phyloP scores from a whole-genome alignment of 2,797 vertebrate genomes.

The Chelon auratus region DNA sequence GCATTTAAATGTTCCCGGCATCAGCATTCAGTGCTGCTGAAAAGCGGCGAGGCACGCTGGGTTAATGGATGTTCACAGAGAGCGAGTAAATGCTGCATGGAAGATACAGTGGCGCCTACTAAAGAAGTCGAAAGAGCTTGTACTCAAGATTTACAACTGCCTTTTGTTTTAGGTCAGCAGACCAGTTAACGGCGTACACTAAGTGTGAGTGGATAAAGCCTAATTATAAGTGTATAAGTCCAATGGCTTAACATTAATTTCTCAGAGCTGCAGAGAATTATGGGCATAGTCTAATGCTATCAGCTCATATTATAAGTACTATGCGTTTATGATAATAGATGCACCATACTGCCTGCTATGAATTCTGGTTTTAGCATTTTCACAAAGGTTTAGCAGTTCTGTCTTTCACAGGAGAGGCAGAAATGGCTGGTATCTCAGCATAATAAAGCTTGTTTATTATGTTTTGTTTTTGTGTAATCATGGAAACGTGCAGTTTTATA shows the following conservation, averaged over 20 bases:
- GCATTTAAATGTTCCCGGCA: conserved; percentile 70
- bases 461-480: too few species aligned
- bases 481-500: too few species aligned
- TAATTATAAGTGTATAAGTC: background rate
- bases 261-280: background rate
- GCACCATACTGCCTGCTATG: too few species aligned
- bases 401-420: too few species aligned
- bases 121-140: too few species aligned
- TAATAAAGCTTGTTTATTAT: too few species aligned
- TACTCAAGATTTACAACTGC: too few species aligned
- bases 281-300: background rate
- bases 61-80: conserved; percentile 59
- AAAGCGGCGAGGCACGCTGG: conserved; percentile 28
- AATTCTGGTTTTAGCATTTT: too few species aligned
- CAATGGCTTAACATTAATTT: background rate
- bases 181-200: background rate
- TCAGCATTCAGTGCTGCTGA: conserved; percentile 33
- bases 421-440: too few species aligned
- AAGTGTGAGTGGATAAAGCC: background rate
- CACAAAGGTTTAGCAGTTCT: too few species aligned
- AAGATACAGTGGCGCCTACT: background rate
- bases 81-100: conserved; percentile 25
- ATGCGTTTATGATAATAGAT: too few species aligned
- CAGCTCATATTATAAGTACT: background rate
- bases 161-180: conserved; percentile 14